These are phyloP conservation scores for Quiscalus mexicanus DNA, from an alignment of 2,113 vertebrate genomes.

Conservation along the genomic window DNA sequence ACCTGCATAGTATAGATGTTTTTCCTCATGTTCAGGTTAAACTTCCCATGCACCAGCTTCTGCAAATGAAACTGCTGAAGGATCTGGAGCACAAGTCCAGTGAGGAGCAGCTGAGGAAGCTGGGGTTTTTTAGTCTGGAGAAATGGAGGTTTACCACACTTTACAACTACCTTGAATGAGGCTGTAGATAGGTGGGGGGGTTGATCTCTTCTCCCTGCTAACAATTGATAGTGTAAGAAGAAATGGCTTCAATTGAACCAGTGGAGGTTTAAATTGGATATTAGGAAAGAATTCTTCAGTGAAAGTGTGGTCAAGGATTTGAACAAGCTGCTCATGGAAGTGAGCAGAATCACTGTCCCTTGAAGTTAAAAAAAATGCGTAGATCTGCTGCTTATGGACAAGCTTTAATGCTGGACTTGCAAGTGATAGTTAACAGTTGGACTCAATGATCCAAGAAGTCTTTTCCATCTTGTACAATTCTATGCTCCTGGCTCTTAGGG, in stretches of 20 bases:
- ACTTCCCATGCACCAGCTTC: not conserved
- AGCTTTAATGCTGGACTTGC: not conserved
- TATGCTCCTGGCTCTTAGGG: not conserved
- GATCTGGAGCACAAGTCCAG: not conserved
- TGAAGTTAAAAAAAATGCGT: not conserved
- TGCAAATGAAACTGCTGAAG: not conserved
- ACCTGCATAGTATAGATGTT: fast-evolving
- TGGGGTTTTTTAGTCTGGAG: not conserved
- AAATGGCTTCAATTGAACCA: not conserved
- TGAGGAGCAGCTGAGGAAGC: not conserved
- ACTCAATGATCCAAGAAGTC: not conserved
- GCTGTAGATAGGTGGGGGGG: not conserved
- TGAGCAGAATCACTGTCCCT: not conserved
- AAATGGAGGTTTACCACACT: not conserved
- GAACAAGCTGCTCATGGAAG: not conserved
- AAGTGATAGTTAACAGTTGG: not conserved
- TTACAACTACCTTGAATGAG: not conserved
- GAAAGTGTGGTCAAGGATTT: not conserved
- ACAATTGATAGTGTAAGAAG: not conserved
- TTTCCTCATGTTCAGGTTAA: not conserved
- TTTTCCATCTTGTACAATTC: not conserved
- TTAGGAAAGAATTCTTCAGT: not conserved
- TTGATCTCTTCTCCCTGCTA: not conserved
- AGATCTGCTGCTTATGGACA: not conserved
- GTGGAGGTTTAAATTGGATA: not conserved